Percentiles rank a stretch among this genome's conserved stretches.
Conservation (phyloP, 2,888 invertebrate genomes). For the Lapara coniferarum region DNA sequence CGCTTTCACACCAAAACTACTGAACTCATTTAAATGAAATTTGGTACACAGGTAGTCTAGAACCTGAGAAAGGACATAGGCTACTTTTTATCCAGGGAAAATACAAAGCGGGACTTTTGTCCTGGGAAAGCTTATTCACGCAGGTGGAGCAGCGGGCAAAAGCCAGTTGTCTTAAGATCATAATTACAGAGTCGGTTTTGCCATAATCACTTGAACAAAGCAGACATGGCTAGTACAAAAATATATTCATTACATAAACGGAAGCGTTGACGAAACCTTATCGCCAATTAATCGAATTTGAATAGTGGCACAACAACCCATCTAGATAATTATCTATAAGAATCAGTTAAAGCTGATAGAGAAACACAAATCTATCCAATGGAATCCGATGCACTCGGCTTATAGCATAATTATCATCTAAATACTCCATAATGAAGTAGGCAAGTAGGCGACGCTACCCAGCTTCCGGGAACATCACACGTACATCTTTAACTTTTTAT, state of each 20-base stretch:
- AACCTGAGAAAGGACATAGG: no score
- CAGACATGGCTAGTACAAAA: not conserved
- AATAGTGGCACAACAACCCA: slow-evolving; percentile 16
- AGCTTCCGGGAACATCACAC: slow-evolving; percentile 53
- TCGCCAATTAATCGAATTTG: slow-evolving; percentile 15
- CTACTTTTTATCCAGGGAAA: no score
- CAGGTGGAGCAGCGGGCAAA: no score
- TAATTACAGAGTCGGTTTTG: not conserved
- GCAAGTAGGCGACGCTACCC: slow-evolving; percentile 59
- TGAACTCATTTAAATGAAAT: no score
- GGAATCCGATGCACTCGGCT: slow-evolving; percentile 51
- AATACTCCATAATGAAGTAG: slow-evolving; percentile 62
- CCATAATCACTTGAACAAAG: not conserved
- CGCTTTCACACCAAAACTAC: no score
- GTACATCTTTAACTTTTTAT: slow-evolving; percentile 55
- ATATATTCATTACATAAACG: slow-evolving; percentile 4
- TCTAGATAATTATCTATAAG: slow-evolving; percentile 26
- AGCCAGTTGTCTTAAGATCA: no score
- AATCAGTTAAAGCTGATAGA: slow-evolving; percentile 35
- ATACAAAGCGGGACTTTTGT: no score
- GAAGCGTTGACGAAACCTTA: not conserved
- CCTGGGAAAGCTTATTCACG: no score
- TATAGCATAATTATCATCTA: slow-evolving; percentile 66
- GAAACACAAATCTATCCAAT: slow-evolving; percentile 40
- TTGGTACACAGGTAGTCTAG: no score